Evolutionary conservation across 2,888 invertebrate species (phyloP).

Genomic region (Cyaniris semiargus): DNA sequence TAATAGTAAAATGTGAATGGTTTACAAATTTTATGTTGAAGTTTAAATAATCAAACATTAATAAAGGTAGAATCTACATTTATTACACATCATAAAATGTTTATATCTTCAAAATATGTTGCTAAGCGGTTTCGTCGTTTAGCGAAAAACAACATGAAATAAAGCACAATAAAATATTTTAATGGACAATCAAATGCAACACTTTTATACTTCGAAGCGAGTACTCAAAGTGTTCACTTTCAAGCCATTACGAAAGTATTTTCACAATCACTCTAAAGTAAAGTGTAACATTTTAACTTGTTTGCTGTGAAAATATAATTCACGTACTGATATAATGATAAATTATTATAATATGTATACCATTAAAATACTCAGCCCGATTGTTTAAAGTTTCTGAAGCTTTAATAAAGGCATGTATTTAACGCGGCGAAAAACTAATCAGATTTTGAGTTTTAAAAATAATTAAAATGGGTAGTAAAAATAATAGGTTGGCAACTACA

Average conservation of each 20-base stretch:
- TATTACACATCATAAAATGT: not conserved
- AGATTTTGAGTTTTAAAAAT: too few relatives aligned
- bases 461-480: too few relatives aligned
- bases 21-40: not conserved
- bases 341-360: too few relatives aligned
- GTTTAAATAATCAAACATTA: not conserved
- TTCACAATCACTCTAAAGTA: not conserved
- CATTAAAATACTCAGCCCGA: too few relatives aligned
- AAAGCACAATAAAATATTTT: conserved; percentile 3
- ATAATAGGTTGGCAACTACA: too few relatives aligned
- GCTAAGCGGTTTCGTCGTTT: not conserved
- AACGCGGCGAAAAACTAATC: too few relatives aligned
- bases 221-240: conserved; percentile 16
- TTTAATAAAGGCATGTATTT: too few relatives aligned
- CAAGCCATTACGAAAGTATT: conserved; percentile 6
- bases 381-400: too few relatives aligned
- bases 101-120: not conserved
- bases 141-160: conserved; percentile 6
- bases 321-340: too few relatives aligned
- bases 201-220: conserved; percentile 14
- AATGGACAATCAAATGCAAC: not conserved
- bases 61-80: not conserved
- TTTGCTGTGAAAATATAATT: not conserved
- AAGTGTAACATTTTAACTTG: not conserved
- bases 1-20: not conserved